Evolutionary conservation across 1,140 invertebrate genomes (phyloP), one percentile per base, ranked within the genome.

Genomic region (Acromyrmex echinatior): DNA sequence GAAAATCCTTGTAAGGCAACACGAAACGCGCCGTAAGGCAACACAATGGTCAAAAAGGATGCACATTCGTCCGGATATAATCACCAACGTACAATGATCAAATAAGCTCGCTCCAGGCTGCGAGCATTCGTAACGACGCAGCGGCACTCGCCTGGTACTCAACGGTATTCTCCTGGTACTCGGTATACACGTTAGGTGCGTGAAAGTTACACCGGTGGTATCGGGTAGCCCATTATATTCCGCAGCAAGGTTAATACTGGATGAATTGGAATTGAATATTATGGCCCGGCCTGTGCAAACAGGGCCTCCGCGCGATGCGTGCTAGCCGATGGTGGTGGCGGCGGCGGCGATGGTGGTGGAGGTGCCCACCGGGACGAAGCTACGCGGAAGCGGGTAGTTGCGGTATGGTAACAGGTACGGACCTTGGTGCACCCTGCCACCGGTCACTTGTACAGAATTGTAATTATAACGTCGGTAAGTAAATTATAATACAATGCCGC

Each of bases 391-490:
- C 89, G 84, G 80, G 39, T 74, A 78, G 76, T 66, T 84, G 51
- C 77, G 74, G 21, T 82, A 66, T 63, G 74, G 28, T 78, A 73
- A 65, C 63, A 68, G 80, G 73, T 63, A 45, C 63, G 28, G 62
- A 71, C 39, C 87, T 62, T 28, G 74, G 77, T 65, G 49, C 87
- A 78, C 89, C 90, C 87, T 89, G 86, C 60, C 87, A 86, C 71
- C 81, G 86, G 92, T 91, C 91, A 93, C 92, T 90, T 89, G 91
- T 91, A 90, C 90, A 89, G 92, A 95, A 95, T 94, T 95, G 94
- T 95, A 95, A 95, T 95, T 95, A 95, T 95, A 95, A 94, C 93
- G 94, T 94, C 92, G 93, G 94, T 95, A 95, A 95, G 95, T 95
- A 95, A 95, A 95, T 95, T 95, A 95, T 95, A 95, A 95, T 95